Conservation (phyloP, 2,888 invertebrate genomes). For the Poecilus cupreus region DNA sequence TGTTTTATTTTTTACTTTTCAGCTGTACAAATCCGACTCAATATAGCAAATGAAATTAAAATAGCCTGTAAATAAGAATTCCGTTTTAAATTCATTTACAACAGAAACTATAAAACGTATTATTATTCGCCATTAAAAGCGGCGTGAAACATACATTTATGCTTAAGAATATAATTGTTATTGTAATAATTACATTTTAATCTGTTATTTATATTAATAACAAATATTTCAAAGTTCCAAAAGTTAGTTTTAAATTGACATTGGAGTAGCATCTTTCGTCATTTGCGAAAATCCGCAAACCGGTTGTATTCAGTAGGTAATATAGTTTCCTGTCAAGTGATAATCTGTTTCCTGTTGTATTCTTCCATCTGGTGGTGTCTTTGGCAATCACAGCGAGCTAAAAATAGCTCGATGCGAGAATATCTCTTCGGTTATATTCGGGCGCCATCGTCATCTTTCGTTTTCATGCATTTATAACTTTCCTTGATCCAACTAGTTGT, state of each 20-base stretch:
- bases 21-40: no score
- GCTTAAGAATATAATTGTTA: no score
- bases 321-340: neutral
- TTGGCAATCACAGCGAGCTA: neutral
- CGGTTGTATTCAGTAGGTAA: neutral
- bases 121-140: no score
- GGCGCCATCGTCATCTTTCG: constrained; percentile 1
- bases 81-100: no score
- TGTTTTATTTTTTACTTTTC: no score
- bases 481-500: constrained; percentile 25
- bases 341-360: neutral
- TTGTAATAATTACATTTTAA: no score
- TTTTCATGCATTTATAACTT: constrained; percentile 10
- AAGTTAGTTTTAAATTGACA: neutral
- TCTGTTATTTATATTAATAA: neutral
- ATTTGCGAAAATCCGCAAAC: neutral
- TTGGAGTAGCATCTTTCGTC: neutral
- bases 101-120: no score
- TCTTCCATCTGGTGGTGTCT: constrained; percentile 3
- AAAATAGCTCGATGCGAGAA: constrained; percentile 29
- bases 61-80: no score
- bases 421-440: constrained; percentile 36
- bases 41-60: no score
- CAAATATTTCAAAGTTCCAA: no score
- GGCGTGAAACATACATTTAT: no score